Evolutionary conservation across 2,797 vertebrate genomes (phyloP), one percentile per base, ranked within the genome.

Genomic region (Babyrousa celebensis): DNA sequence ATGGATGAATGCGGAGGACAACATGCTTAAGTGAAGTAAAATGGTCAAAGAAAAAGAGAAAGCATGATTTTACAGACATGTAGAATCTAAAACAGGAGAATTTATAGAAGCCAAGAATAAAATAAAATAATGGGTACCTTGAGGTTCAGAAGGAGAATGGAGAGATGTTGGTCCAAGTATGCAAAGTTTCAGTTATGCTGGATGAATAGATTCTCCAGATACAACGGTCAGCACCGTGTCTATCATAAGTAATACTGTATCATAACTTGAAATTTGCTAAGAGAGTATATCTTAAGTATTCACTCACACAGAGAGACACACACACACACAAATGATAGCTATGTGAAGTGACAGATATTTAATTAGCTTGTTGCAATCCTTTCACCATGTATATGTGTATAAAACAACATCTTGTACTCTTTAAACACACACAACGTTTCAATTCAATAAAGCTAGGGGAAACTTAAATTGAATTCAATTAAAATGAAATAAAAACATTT

Each of bases 391-490:
- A 43, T 75, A 12, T 48, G 36, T 40, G 15, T 70, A 85, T 85
- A 63, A 79, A 82, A 71, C 6, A 72, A 91, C 25, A 86, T 12
- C n/a, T 23, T 54, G 40, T 63, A 25, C 0, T 21, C 25, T 36
- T 89, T 58, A 58, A 40, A 48, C 43, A 48, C 9, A 48, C 43
- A 48, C 43, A 48, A 48, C 9, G 43, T 48, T 48, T 48, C 43
- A 9, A 48, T 48, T 91, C 43, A 68, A 36, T 65, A 91, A 80
- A 17, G 65, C 48, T 74, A 74, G 32, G 43, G 85, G 36, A 83
- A 95, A 91, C 29, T 83, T 75, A 68, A 71, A 52, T 56, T 85
- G 4, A 62, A 71, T 65, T 91, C 18, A 40, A 58, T 86, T 65
- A 70, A 91, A 89, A 72, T 68, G 15, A 82, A 23, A 75, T 40